These are phyloP conservation scores for Patella ulyssiponensis DNA, from an alignment of 2,888 invertebrate species.

Conservation along the genomic window DNA sequence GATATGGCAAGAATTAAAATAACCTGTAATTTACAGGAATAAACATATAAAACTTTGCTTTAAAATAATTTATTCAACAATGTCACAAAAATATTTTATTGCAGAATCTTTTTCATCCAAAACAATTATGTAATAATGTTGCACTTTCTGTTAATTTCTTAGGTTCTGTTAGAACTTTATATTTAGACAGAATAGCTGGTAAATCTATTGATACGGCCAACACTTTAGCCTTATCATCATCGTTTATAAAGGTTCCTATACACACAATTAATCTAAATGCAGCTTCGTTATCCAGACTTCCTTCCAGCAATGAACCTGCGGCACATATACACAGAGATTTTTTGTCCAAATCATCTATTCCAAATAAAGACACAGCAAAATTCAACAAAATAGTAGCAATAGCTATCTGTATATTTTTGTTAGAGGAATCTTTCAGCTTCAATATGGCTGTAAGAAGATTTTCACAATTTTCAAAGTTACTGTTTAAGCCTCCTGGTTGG, in stretches of 20 bases:
- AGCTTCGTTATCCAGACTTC: slow-evolving; percentile 80
- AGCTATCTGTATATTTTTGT: slow-evolving; percentile 79
- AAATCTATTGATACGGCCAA: slow-evolving; percentile 64
- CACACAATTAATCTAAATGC: slow-evolving; percentile 84
- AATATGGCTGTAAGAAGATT: slow-evolving; percentile 52
- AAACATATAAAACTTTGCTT: too few relatives aligned
- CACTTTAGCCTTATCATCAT: slow-evolving; percentile 61
- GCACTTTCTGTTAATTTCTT: slow-evolving; percentile 67
- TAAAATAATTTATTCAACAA: too few relatives aligned
- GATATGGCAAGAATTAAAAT: too few relatives aligned
- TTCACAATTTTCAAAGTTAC: slow-evolving; percentile 55
- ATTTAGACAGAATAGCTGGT: slow-evolving; percentile 44
- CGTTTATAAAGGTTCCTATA: slow-evolving; percentile 80
- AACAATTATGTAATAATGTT: slow-evolving; percentile 26
- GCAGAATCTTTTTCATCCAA: neutral
- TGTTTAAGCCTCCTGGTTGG: slow-evolving; percentile 74
- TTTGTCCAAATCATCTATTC: slow-evolving; percentile 54
- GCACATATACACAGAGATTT: slow-evolving; percentile 60
- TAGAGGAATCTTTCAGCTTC: slow-evolving; percentile 47
- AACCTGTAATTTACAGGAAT: too few relatives aligned
- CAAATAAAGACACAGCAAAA: slow-evolving; percentile 76
- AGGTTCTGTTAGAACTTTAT: slow-evolving; percentile 48
- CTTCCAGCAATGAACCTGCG: slow-evolving; percentile 45
- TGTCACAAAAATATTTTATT: too few relatives aligned
- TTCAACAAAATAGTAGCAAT: slow-evolving; percentile 83